Evolutionary conservation across 2,797 vertebrate species (phyloP).

Genomic region (Selene dorsalis): DNA sequence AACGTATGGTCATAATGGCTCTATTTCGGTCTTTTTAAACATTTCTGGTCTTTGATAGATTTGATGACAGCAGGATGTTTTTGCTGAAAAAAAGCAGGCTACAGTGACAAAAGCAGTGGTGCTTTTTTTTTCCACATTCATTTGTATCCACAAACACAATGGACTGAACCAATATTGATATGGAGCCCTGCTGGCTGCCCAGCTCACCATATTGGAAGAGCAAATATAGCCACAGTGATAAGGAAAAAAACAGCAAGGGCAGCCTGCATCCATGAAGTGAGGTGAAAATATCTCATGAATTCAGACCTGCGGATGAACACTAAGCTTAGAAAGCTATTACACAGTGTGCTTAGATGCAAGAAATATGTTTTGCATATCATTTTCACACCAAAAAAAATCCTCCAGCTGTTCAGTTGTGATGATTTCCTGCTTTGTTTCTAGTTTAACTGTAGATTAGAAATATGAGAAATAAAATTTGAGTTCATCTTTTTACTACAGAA

Average conservation of each 20-base stretch:
- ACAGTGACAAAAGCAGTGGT: constrained; percentile 41
- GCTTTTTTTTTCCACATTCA: constrained; percentile 67
- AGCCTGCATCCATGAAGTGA: constrained; percentile 36
- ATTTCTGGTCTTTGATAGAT: neutral
- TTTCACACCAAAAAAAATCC: neutral
- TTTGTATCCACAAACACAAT: constrained; percentile 77
- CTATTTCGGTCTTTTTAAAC: constrained; percentile 5
- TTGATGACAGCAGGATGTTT: constrained; percentile 24
- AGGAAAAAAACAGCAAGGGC: constrained; percentile 58
- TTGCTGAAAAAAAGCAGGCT: constrained; percentile 33
- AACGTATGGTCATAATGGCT: neutral
- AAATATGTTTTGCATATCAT: constrained; percentile 3
- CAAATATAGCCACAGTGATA: constrained; percentile 78
- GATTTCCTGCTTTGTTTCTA: neutral
- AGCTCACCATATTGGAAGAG: constrained; percentile 71
- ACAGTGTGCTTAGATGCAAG: neutral
- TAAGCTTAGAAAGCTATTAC: neutral
- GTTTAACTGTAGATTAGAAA: neutral
- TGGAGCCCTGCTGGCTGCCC: constrained; percentile 64
- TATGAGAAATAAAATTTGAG: neutral
- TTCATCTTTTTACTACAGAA: neutral
- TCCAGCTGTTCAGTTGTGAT: neutral
- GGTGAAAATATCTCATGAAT: constrained; percentile 24
- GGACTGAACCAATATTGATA: constrained; percentile 82
- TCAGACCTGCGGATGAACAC: constrained; percentile 4